Evolutionary conservation across 2,888 invertebrate genomes (phyloP).

Genomic region (Heteromyza rotundicornis): DNA sequence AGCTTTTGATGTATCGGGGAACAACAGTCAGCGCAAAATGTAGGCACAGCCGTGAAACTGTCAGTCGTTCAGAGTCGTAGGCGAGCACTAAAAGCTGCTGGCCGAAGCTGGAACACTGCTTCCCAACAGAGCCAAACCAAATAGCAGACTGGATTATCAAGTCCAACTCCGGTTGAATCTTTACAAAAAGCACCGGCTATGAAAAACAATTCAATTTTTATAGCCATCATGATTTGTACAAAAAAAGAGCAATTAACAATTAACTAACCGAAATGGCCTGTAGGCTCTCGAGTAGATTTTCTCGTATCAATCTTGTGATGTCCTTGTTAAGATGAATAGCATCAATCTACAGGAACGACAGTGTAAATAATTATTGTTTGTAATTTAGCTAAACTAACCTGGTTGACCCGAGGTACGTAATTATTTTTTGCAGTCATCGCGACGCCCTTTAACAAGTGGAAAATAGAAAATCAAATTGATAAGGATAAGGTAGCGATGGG

Average conservation of each 20-base stretch:
- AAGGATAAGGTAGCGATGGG: no score
- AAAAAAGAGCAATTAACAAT: background rate
- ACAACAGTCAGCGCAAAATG: constrained; percentile 69
- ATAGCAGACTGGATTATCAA: constrained; percentile 71
- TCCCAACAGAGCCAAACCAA: constrained; percentile 74
- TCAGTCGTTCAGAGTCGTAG: constrained; percentile 71
- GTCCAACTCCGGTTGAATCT: constrained; percentile 75
- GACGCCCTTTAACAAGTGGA: no score
- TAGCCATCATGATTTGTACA: background rate
- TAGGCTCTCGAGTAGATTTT: constrained; percentile 69
- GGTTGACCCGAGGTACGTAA: constrained; percentile 64
- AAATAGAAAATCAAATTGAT: no score
- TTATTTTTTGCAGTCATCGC: constrained; percentile 51
- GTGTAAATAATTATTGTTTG: background rate
- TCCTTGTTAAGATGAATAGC: constrained; percentile 82
- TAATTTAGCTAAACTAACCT: constrained; percentile 45
- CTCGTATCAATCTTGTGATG: constrained; percentile 74
- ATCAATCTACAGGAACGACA: constrained; percentile 67
- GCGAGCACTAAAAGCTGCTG: constrained; percentile 81
- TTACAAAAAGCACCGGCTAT: constrained; percentile 69
- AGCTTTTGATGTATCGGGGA: constrained; percentile 70
- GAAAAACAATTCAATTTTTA: background rate
- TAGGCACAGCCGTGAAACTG: constrained; percentile 67
- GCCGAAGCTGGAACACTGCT: constrained; percentile 77
- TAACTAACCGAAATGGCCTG: constrained; percentile 70